Percentiles rank a stretch among this genome's conserved stretches.
phyloP scores from a whole-genome alignment of 2,888 invertebrate genomes.

The Lissocephala sabroskyi region DNA sequence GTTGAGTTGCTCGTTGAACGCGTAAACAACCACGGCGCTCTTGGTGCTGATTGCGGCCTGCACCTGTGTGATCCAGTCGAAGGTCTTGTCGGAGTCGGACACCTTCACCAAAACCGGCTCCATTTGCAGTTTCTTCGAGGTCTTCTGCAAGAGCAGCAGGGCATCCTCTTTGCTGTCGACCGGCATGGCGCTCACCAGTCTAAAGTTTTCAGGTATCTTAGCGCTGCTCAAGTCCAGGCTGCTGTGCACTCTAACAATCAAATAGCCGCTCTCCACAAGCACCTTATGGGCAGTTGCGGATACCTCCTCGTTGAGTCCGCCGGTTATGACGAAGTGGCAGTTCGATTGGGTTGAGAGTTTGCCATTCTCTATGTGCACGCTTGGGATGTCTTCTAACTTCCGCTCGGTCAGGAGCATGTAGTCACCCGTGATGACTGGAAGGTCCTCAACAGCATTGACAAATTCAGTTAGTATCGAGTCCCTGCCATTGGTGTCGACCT shows the following conservation, averaged over 20 bases:
- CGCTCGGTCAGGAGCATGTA: constrained; percentile 74
- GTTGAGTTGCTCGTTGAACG: constrained; percentile 79
- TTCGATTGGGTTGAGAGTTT: constrained; percentile 73
- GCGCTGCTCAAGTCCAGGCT: constrained; percentile 72
- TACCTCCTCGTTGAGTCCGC: constrained; percentile 51
- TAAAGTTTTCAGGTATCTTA: constrained; percentile 50
- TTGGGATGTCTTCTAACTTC: constrained; percentile 69
- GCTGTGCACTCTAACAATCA: constrained; percentile 76
- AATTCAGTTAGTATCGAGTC: constrained; percentile 75
- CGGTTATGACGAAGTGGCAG: constrained; percentile 63
- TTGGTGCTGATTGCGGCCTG: constrained; percentile 57
- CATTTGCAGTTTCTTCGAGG: constrained; percentile 29
- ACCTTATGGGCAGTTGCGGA: constrained; percentile 73
- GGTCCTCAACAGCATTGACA: constrained; percentile 77
- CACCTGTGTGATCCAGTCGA: constrained; percentile 63
- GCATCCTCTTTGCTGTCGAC: constrained; percentile 60
- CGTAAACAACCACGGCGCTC: constrained; percentile 76
- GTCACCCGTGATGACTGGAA: constrained; percentile 81
- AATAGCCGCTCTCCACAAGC: constrained; percentile 76
- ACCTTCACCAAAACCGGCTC: constrained; percentile 53
- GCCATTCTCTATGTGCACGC: constrained; percentile 77
- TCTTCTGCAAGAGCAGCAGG: constrained; percentile 63
- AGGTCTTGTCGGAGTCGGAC: constrained; percentile 50
- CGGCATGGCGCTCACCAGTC: constrained; percentile 55
- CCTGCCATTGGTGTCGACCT: constrained; percentile 75